phyloP scores from a whole-genome alignment of 2,888 invertebrate species.

The Tetragonisca angustula region DNA sequence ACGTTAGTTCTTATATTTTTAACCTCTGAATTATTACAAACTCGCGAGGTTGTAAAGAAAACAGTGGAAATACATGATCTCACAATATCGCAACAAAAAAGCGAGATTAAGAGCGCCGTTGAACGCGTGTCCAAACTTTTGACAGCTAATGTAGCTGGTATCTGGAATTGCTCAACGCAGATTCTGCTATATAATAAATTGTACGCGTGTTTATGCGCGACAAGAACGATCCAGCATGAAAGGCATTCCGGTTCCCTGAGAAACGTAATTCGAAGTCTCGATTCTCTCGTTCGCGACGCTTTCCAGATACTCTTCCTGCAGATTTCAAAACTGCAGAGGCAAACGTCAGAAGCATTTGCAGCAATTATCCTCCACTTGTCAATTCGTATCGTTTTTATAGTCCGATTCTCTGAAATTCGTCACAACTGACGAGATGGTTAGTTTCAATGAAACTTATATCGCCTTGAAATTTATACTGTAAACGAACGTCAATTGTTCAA shows the following conservation, averaged over 20 bases:
- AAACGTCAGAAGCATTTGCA: too few relatives aligned
- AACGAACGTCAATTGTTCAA: too few relatives aligned
- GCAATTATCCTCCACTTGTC: too few relatives aligned
- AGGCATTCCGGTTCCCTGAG: conserved; percentile 10
- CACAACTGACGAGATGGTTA: too few relatives aligned
- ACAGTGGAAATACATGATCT: neutral
- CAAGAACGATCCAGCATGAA: conserved; percentile 18
- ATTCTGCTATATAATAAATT: conserved; percentile 31
- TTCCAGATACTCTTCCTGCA: neutral
- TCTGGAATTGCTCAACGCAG: neutral
- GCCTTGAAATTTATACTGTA: too few relatives aligned
- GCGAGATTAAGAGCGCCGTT: neutral
- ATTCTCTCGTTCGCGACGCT: neutral
- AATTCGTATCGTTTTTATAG: too few relatives aligned
- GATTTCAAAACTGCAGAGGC: neutral
- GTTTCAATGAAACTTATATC: too few relatives aligned
- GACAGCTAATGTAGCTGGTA: neutral
- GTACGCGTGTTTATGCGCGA: conserved; percentile 7
- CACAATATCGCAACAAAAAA: neutral
- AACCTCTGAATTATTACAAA: neutral
- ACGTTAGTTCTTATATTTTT: neutral
- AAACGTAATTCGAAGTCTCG: neutral
- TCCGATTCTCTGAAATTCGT: too few relatives aligned
- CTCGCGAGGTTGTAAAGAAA: neutral
- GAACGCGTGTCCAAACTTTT: neutral